These are phyloP conservation scores for Cathartes aura DNA, from an alignment of 2,113 vertebrate genomes.

Conservation along the genomic window DNA sequence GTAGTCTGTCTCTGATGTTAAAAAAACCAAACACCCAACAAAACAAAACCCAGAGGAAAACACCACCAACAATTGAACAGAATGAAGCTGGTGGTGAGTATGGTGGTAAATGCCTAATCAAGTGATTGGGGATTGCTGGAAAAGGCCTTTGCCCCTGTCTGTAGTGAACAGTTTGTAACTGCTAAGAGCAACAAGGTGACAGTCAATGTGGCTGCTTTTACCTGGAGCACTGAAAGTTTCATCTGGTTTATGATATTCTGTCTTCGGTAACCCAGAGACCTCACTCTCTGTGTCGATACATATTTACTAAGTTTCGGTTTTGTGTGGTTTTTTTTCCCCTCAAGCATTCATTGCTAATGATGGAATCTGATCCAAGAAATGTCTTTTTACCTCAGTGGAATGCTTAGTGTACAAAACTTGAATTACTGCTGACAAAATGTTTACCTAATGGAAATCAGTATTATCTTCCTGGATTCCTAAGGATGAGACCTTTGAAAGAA, in stretches of 20 bases:
- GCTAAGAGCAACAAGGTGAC: background rate
- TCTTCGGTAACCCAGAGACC: background rate
- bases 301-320: background rate
- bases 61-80: background rate
- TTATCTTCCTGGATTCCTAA: slow-evolving; percentile 37
- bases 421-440: slow-evolving; percentile 64
- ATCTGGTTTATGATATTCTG: background rate
- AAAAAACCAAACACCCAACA: background rate
- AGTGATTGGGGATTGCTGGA: background rate
- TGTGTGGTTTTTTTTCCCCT: background rate
- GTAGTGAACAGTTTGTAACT: background rate
- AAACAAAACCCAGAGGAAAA: background rate
- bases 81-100: background rate
- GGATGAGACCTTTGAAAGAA: slow-evolving; percentile 19
- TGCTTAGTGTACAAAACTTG: slow-evolving; percentile 36
- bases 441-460: slow-evolving; percentile 49
- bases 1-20: background rate
- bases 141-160: background rate
- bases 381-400: slow-evolving; percentile 15
- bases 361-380: slow-evolving; percentile 48
- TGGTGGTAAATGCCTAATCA: background rate
- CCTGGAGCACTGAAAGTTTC: background rate
- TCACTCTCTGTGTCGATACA: rapidly evolving
- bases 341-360: background rate
- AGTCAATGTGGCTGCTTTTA: background rate